Evolutionary conservation across 1,140 invertebrate genomes (phyloP).

Genomic region (Drosophila parvula): DNA sequence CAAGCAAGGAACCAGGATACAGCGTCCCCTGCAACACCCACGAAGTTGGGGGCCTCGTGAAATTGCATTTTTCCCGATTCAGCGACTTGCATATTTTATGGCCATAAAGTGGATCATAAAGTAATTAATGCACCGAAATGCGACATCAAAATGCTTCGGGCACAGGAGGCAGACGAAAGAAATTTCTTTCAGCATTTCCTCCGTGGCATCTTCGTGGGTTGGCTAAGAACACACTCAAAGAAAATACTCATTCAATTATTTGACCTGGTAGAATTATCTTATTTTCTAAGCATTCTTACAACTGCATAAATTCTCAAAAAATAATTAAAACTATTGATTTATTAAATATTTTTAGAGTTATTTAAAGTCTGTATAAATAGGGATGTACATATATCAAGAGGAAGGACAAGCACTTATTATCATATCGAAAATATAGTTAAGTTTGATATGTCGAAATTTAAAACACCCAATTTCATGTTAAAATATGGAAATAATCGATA

Average conservation of each 20-base stretch:
- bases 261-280: too few species aligned
- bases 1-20: constrained; percentile 2
- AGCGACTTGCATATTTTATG: constrained; percentile 69
- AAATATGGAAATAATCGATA: too few species aligned
- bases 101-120: constrained; percentile 80
- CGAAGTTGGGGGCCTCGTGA: constrained; percentile 38
- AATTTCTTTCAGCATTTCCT: constrained; percentile 54
- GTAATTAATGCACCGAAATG: constrained; percentile 83
- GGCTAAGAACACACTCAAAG: constrained; percentile 20
- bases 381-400: too few species aligned
- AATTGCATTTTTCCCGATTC: constrained; percentile 58
- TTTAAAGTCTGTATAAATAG: too few species aligned
- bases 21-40: constrained; percentile 61
- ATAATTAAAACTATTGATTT: too few species aligned
- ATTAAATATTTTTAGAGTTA: too few species aligned
- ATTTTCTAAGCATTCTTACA: too few species aligned
- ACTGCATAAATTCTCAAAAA: too few species aligned
- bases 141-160: constrained; percentile 76
- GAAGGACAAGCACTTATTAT: too few species aligned
- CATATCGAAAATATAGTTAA: too few species aligned
- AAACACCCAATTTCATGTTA: too few species aligned
- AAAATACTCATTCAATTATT: background rate
- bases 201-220: constrained; percentile 63
- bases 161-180: constrained; percentile 34
- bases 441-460: too few species aligned